Evolutionary conservation across 2,888 invertebrate species (phyloP), one percentile per base, ranked within the genome.

Genomic region (Lycia hirtaria): DNA sequence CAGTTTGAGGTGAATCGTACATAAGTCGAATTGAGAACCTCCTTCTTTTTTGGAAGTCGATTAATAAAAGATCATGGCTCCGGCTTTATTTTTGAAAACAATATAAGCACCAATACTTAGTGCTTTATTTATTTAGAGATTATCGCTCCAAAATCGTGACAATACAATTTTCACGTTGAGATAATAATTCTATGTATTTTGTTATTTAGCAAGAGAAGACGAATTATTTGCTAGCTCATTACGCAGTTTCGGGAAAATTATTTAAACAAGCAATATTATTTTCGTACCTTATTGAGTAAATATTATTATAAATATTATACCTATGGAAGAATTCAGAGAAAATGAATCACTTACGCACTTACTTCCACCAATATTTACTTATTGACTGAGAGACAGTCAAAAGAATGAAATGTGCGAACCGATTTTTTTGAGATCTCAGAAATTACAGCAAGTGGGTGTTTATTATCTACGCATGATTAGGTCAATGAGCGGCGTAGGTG

Each of bases 161-260:
- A 9, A 12, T 22, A 38, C 22, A 37, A 37, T 38, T 12, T 38
- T 20, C 20, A 6, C 22, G n/a, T n/a, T n/a, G 7, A 7, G 12
- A 38, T 38, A 14, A 12, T 12, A 12, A 3, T 15, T 33, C 1
- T 35, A 14, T 38, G n/a, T 38, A 17, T 38, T 38, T 12, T 14
- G 7, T 38, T 38, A 38, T 4, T 38, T 38, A 38, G 22, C 22
- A 9, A 20, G n/a, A 44, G 20, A 26, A 44, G 12, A 30, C 30
- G 28, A 26, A 14, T 22, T 41, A 28, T 44, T 30, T 44, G 30
- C 20, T 19, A 10, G 3, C n/a, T 30, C n/a, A 44, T 44, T 44
- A 44, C 17, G 44, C 30, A 44, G 30, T 10, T 44, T 44, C n/a
- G 26, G 44, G 19, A 19, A n/a, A n/a, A 30, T 44, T 44, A 12